Evolutionary conservation across 2,797 vertebrate species (phyloP), one percentile per base, ranked within the genome.

Genomic region (Paratrypauchen microcephalus): DNA sequence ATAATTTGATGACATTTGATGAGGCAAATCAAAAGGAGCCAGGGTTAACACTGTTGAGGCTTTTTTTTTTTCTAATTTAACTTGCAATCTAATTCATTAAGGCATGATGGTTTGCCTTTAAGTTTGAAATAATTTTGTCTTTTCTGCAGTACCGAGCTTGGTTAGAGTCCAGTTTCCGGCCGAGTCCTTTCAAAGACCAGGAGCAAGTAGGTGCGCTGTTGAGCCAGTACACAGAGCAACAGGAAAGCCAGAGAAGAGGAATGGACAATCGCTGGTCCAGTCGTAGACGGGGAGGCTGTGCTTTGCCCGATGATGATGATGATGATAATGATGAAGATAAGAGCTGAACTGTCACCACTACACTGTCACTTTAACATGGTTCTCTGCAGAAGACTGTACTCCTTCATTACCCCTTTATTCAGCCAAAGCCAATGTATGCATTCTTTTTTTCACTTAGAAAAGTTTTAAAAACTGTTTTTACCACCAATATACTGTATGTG

Each of bases 151-250:
- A 94, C 73, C 92, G 93, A 0, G 56, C 82, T 2, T 97, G 95
- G 95, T 86, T 97, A 70, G 74, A 4, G 28, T 71, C 79, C 19
- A 93, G 82, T 75, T 96, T 94, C 1, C 87, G 86, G 58, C 87
- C 86, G 72, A 93, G 90, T 73, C 93, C 93, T 0, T 94, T 95
- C 62, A 88, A 90, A 58, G 95, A 97, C 79, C 91, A 94, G 86
- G 93, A 94, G 73, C 93, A 94, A 82, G 91, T 97, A 72, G 86
- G 81, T 8, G 71, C 69, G 7, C 87, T 97, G 79, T 85, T 96
- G 71, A 87, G 74, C 41, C 87, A 76, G 82, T 93, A 90, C 76
- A 80, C 75, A 1, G 90, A 94, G 77, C 90, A 91, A 56, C 88
- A 93, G 79, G 87, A 93, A 68, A 89, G 85, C 69, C 85, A 86